Conservation (phyloP, 2,888 invertebrate genomes). For the Theodoxus fluviatilis region DNA sequence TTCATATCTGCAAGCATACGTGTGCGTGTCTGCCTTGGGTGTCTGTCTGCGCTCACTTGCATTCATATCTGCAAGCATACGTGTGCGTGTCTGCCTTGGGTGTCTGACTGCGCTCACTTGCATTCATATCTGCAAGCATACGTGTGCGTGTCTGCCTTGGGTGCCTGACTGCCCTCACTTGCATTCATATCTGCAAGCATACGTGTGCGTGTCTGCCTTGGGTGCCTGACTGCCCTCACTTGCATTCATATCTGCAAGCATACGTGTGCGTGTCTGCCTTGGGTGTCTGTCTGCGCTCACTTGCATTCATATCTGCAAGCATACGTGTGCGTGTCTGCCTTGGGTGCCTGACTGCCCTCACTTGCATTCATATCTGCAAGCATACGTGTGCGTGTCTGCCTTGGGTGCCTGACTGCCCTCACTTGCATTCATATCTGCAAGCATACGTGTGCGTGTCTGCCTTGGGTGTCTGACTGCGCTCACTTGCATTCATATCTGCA, state of each 20-base stretch:
- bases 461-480: no score
- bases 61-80: background rate
- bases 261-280: constrained; percentile 3
- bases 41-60: background rate
- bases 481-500: no score
- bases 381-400: constrained; percentile 36
- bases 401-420: background rate
- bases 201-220: constrained; percentile 36
- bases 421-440: background rate
- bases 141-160: background rate
- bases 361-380: background rate
- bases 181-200: background rate
- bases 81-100: constrained; percentile 10
- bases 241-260: background rate
- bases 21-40: constrained; percentile 32
- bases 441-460: constrained; percentile 1
- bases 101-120: no score
- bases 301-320: no score
- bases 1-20: constrained; percentile 22
- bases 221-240: background rate
- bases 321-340: background rate
- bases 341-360: background rate
- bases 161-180: background rate
- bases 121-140: no score
- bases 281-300: no score